phyloP scores from a whole-genome alignment of 2,888 invertebrate genomes.

The Drosophila mettleri region DNA sequence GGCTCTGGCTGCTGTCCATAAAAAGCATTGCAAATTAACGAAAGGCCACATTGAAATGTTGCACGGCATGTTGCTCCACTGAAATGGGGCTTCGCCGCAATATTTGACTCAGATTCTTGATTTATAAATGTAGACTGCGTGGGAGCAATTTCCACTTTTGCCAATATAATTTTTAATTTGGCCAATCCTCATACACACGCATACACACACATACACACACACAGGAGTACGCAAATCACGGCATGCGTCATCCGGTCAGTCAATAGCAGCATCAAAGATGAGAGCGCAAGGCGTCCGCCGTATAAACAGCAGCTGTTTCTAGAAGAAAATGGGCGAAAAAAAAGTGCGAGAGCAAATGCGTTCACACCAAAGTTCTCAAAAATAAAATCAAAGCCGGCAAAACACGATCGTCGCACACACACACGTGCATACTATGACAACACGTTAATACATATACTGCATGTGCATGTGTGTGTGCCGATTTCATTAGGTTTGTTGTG shows the following conservation, averaged over 20 bases:
- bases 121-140: constrained; percentile 65
- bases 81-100: constrained; percentile 38
- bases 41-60: constrained; percentile 48
- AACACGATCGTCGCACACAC: constrained; percentile 42
- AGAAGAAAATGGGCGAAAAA: constrained; percentile 8
- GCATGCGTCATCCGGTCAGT: constrained; percentile 71
- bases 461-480: constrained; percentile 9
- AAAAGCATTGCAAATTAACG: constrained; percentile 66
- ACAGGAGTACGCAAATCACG: constrained; percentile 44
- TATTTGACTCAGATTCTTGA: constrained; percentile 48
- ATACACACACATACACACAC: constrained; percentile 7
- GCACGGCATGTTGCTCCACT: constrained; percentile 37
- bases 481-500: constrained; percentile 35
- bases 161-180: constrained; percentile 52
- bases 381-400: constrained; percentile 73
- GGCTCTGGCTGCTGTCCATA: constrained; percentile 64
- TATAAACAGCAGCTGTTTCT: constrained; percentile 59
- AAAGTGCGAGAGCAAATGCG: constrained; percentile 26
- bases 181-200: constrained; percentile 31
- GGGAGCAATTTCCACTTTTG: constrained; percentile 70
- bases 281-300: constrained; percentile 24
- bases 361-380: constrained; percentile 60
- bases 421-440: constrained; percentile 12
- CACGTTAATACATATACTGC: constrained; percentile 13
- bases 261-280: constrained; percentile 55